Evolutionary conservation across 2,113 vertebrate genomes (phyloP).

Genomic region (Lagopus muta): DNA sequence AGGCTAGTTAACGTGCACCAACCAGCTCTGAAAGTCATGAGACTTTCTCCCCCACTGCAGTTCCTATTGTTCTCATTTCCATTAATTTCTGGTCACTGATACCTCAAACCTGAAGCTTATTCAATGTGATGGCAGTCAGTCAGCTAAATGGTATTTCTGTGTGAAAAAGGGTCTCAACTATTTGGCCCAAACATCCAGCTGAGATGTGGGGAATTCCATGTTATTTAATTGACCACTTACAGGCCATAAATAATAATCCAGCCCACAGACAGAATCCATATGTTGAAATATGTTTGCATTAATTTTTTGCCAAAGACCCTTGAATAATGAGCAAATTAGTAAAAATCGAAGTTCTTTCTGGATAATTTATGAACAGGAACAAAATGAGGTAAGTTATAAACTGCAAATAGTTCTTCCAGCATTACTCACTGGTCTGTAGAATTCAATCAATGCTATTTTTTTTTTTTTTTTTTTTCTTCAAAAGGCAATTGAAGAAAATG

Average conservation of each 20-base stretch:
- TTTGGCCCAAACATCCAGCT: not conserved
- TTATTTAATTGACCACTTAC: not conserved
- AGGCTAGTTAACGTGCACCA: too few species aligned
- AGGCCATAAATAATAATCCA: not conserved
- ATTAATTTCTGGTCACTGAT: not conserved
- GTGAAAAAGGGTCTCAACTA: not conserved
- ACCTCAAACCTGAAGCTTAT: not conserved
- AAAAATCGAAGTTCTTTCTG: slow-evolving; percentile 48
- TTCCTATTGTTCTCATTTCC: not conserved
- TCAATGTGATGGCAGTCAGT: not conserved
- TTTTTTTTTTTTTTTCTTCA: not conserved
- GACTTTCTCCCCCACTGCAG: not conserved
- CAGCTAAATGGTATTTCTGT: not conserved
- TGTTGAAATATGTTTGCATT: slow-evolving; percentile 25
- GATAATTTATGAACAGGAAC: slow-evolving; percentile 46
- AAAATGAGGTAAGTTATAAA: slow-evolving; percentile 4
- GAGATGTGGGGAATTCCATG: not conserved
- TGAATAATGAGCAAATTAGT: slow-evolving; percentile 60
- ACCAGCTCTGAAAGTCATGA: not conserved
- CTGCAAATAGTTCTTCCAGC: not conserved
- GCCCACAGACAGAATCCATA: not conserved
- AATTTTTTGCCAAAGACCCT: not conserved
- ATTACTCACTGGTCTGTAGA: not conserved
- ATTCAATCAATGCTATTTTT: not conserved
- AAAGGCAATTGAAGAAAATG: not conserved